Conservation (phyloP, 1,140 invertebrate genomes). For the Cherax destructor region DNA sequence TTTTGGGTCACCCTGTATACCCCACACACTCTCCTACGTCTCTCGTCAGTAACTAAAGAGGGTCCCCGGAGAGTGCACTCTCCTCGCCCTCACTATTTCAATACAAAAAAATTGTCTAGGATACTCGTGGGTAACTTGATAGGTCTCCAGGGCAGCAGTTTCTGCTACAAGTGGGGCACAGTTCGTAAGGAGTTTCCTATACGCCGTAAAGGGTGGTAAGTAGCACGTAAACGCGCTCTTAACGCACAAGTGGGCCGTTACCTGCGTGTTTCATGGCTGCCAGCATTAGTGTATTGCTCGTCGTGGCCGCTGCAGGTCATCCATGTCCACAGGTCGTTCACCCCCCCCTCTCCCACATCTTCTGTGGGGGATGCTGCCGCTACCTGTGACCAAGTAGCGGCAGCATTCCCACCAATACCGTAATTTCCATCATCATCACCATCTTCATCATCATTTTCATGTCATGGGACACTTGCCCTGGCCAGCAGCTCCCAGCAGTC, state of each 20-base stretch:
- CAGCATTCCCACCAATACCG: too few relatives aligned
- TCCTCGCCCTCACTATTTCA: not conserved
- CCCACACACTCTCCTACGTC: too few relatives aligned
- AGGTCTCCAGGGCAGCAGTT: not conserved
- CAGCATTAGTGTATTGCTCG: constrained; percentile 35
- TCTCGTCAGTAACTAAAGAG: too few relatives aligned
- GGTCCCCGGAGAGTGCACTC: not conserved
- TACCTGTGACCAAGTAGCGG: too few relatives aligned
- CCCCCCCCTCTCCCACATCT: not conserved
- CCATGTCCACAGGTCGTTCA: not conserved
- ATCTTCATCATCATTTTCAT: too few relatives aligned
- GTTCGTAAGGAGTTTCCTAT: constrained; percentile 44
- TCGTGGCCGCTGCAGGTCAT: not conserved
- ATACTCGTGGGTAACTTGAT: not conserved
- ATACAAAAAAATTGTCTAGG: not conserved
- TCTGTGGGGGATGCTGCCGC: too few relatives aligned
- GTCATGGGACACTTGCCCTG: not conserved
- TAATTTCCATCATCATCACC: too few relatives aligned
- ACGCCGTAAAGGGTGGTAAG: constrained; percentile 29
- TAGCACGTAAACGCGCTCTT: constrained; percentile 28
- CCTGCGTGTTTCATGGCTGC: constrained; percentile 21
- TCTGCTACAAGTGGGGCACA: constrained; percentile 7
- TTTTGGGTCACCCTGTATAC: too few relatives aligned
- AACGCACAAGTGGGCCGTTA: constrained; percentile 45
- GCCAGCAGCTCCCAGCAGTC: not conserved